Evolutionary conservation across 2,888 invertebrate species (phyloP).

Genomic region (Atethmia centrago): DNA sequence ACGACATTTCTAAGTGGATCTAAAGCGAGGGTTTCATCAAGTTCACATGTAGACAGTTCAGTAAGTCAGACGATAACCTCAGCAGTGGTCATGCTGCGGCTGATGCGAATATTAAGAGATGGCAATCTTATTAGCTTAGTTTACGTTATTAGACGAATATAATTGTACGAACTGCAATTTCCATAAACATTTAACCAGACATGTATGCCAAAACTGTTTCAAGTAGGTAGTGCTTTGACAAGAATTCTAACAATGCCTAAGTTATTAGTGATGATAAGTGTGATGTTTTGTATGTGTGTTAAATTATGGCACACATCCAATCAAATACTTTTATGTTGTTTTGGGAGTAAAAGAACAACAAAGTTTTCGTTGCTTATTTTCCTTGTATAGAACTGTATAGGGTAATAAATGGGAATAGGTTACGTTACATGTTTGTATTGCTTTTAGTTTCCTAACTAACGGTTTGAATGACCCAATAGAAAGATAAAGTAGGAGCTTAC

Average conservation of each 20-base stretch:
- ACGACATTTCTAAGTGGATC: not conserved
- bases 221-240: conserved; percentile 47
- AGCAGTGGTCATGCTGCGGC: not conserved
- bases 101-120: not conserved
- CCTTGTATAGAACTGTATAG: conserved; percentile 34
- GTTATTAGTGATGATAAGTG: conserved; percentile 49
- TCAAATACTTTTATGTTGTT: conserved; percentile 51
- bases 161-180: conserved; percentile 5
- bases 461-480: conserved; percentile 1
- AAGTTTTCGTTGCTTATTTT: conserved; percentile 43
- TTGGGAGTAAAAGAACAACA: conserved; percentile 41
- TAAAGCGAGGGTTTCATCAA: not conserved
- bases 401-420: conserved; percentile 32
- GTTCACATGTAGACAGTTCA: not conserved
- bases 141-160: conserved; percentile 9
- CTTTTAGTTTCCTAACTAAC: conserved; percentile 32
- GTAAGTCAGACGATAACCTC: not conserved
- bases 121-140: not conserved
- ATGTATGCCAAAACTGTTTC: conserved; percentile 28
- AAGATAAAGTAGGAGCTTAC: conserved; percentile 10
- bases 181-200: conserved; percentile 30
- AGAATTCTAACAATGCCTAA: conserved; percentile 45
- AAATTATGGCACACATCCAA: conserved; percentile 59
- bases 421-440: conserved; percentile 32
- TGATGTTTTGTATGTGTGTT: conserved; percentile 37